A percentile compares a stretch with the other conserved stretches of the same genome.
phyloP scores from a whole-genome alignment of 2,113 vertebrate genomes.

The Thermophis baileyi region DNA sequence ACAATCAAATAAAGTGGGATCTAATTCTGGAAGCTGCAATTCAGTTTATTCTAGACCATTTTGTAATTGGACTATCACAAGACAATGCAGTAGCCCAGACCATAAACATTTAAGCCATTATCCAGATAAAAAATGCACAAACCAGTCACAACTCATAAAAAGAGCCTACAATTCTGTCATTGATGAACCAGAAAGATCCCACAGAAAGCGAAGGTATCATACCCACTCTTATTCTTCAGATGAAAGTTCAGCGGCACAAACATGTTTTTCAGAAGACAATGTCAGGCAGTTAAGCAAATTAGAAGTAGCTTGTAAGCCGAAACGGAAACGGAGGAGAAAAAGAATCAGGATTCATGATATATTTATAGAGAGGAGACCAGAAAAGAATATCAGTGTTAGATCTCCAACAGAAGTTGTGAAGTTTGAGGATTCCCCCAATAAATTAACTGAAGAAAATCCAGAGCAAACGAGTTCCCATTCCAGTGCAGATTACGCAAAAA shows the following conservation, averaged over 20 bases:
- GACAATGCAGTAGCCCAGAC: conserved; percentile 40
- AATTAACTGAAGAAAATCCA: conserved; percentile 13
- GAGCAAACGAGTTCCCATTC: conserved; percentile 34
- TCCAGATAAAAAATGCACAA: conserved; percentile 29
- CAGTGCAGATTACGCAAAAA: conserved; percentile 1
- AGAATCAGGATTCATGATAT: conserved; percentile 28
- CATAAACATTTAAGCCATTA: conserved; percentile 42
- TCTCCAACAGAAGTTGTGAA: conserved; percentile 21
- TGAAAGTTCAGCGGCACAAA: conserved; percentile 50
- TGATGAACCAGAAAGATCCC: conserved; percentile 56
- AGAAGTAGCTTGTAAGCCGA: conserved; percentile 42
- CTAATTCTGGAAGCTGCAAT: conserved; percentile 45
- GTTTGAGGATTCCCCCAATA: background rate
- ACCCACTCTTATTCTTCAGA: conserved; percentile 60
- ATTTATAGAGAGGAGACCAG: conserved; percentile 11
- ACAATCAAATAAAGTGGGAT: conserved; percentile 38
- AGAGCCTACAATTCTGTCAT: conserved; percentile 62
- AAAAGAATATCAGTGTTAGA: conserved; percentile 24
- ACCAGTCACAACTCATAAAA: conserved; percentile 66
- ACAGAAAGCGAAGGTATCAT: conserved; percentile 64
- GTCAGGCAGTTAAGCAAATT: conserved; percentile 7
- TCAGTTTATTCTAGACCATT: conserved; percentile 47
- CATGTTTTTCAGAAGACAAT: conserved; percentile 38
- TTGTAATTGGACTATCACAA: conserved; percentile 55
- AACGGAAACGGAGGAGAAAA: conserved; percentile 65